These are phyloP conservation scores for Dendroctonus valens DNA, from an alignment of 1,140 invertebrate genomes.

Conservation along the genomic window DNA sequence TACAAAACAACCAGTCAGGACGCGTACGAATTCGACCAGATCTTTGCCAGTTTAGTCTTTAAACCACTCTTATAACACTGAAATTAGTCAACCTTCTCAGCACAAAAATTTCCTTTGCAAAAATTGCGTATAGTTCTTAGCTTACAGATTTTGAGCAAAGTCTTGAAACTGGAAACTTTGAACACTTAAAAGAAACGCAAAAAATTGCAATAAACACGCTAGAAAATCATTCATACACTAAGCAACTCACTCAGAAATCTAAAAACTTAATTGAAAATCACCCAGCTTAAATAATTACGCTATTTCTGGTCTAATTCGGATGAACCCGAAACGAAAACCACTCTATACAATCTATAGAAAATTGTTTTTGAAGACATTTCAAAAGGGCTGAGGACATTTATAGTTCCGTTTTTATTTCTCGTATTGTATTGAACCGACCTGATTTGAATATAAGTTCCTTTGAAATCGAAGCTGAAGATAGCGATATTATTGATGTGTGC, in stretches of 20 bases:
- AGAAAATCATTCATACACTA: too few relatives aligned
- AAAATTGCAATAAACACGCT: too few relatives aligned
- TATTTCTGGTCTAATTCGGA: not conserved
- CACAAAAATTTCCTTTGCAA: too few relatives aligned
- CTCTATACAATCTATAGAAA: constrained; percentile 20
- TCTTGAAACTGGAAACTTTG: too few relatives aligned
- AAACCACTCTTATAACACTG: too few relatives aligned
- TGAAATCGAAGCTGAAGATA: constrained; percentile 18
- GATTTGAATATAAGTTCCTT: constrained; percentile 23
- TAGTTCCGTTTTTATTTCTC: constrained; percentile 12
- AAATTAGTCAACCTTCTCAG: too few relatives aligned
- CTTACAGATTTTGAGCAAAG: too few relatives aligned
- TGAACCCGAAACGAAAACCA: constrained; percentile 1
- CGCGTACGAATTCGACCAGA: not conserved
- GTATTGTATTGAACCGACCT: constrained; percentile 12
- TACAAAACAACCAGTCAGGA: constrained; percentile 11
- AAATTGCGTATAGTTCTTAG: too few relatives aligned
- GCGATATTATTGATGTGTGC: constrained; percentile 15
- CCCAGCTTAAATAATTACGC: too few relatives aligned
- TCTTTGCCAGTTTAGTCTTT: not conserved
- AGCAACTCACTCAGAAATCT: too few relatives aligned
- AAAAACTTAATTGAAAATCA: too few relatives aligned
- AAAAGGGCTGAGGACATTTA: constrained; percentile 18
- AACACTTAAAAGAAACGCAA: too few relatives aligned
- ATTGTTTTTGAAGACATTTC: constrained; percentile 14